These are phyloP conservation scores for Sinonovacula constricta DNA, from an alignment of 1,140 invertebrate genomes.

Conservation along the genomic window DNA sequence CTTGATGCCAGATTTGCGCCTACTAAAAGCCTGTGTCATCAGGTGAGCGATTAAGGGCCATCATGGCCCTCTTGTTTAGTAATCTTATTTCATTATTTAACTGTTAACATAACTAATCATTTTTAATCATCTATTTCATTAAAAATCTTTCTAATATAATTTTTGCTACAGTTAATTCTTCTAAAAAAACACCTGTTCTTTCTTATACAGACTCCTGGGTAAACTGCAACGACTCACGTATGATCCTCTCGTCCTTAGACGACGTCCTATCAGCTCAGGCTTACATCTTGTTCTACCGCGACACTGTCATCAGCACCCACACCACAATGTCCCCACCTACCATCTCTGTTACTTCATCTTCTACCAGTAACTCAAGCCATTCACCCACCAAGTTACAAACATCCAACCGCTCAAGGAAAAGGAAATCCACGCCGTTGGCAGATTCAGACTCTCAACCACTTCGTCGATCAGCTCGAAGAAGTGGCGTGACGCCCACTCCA, in stretches of 20 bases:
- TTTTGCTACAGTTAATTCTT: no score
- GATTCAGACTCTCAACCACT: background rate
- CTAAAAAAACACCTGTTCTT: no score
- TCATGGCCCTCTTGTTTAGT: no score
- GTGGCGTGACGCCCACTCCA: background rate
- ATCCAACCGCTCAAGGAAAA: background rate
- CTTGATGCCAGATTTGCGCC: no score
- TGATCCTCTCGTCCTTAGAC: slow-evolving; percentile 58
- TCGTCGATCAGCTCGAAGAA: background rate
- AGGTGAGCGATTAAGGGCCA: no score
- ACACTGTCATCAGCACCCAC: background rate
- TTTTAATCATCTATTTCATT: no score
- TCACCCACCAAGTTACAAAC: slow-evolving; percentile 7
- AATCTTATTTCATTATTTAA: no score
- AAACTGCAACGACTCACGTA: slow-evolving; percentile 69
- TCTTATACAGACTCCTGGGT: slow-evolving; percentile 69
- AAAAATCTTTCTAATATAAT: no score
- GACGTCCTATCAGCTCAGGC: slow-evolving; percentile 69
- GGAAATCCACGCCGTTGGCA: background rate
- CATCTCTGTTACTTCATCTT: background rate
- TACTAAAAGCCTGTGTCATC: no score
- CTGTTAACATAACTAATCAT: no score
- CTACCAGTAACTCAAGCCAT: slow-evolving; percentile 22
- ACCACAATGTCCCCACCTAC: slow-evolving; percentile 17
- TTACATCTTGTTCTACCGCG: slow-evolving; percentile 72